Evolutionary conservation across 2,797 vertebrate species (phyloP), one percentile per base, ranked within the genome.

Genomic region (Siniperca undulata): DNA sequence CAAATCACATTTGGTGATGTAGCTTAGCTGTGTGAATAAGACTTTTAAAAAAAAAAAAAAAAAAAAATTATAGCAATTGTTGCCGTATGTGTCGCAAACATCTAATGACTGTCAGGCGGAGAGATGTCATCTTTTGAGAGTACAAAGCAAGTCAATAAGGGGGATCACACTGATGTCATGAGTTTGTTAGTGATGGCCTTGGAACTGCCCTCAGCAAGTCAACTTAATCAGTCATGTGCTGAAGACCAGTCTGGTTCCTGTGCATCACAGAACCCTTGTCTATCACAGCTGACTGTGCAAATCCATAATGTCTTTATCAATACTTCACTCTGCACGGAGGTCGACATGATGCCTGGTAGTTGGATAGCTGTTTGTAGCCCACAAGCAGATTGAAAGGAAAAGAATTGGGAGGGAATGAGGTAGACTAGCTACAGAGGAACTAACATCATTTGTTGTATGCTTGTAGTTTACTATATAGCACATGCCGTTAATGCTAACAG

Each of bases 151-250:
- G 48, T 84, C 78, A 19, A 60, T 76, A 11, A 30, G 24, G 36
- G 46, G 77, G 69, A 74, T 30, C 67, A 64, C 30, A 14, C 38
- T 42, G 34, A 79, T 10, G 36, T 84, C 76, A 84, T 83, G 78
- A 70, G 74, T 86, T 75, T 67, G 65, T 80, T 73, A 70, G 67
- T 50, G 73, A 84, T 72, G 34, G 44, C 46, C 40, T 75, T 70
- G 30, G 53, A 78, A 53, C 73, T 55, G 36, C 22, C 52, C 36
- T 72, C 50, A 59, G 77, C 34, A 68, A 76, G 79, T 88, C 77
- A 72, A 62, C 30, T 30, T 30, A 30, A 85, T 85, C 81, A 72
- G 75, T 91, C 79, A 88, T 79, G 86, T 88, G 80, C 70, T 81
- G 42, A 75, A 34, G 70, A 75, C 73, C 20, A 11, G 40, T 68